Conservation (phyloP, 2,797 vertebrate genomes). For the Intellagama lesueurii region DNA sequence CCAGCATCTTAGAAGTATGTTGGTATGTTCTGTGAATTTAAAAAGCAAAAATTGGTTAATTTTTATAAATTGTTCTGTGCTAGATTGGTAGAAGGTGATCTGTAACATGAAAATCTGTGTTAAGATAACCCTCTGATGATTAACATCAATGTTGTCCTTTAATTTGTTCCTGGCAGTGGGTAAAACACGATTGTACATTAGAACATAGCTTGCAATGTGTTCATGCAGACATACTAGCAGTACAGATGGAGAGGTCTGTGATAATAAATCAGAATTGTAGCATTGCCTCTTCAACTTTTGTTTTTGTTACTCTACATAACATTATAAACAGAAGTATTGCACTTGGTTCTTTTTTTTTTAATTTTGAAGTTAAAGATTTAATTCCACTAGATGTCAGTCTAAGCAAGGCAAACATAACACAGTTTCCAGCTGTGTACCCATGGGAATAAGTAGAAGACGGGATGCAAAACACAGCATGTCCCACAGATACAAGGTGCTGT, state of each 20-base stretch:
- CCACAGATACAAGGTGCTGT: neutral
- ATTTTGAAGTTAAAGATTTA: conserved; percentile 32
- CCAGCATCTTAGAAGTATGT: neutral
- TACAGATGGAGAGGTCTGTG: no score
- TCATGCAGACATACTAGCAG: neutral
- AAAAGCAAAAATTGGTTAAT: neutral
- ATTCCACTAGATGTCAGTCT: conserved; percentile 77
- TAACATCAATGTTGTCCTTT: neutral
- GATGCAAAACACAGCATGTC: neutral
- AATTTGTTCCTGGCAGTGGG: neutral
- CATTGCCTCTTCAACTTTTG: no score
- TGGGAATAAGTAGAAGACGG: neutral
- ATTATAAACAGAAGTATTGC: neutral
- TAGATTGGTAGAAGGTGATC: neutral
- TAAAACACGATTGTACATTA: neutral
- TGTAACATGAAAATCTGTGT: neutral
- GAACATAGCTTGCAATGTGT: neutral
- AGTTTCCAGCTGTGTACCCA: neutral
- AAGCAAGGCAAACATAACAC: conserved; percentile 9
- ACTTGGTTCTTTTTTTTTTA: no score
- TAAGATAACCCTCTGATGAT: neutral
- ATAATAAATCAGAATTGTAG: no score
- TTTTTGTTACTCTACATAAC: neutral
- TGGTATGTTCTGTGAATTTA: neutral
- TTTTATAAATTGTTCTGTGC: neutral